Base-by-base conservation (phyloP, 2,113 vertebrate genomes). In the Verasper variegatus region DNA sequence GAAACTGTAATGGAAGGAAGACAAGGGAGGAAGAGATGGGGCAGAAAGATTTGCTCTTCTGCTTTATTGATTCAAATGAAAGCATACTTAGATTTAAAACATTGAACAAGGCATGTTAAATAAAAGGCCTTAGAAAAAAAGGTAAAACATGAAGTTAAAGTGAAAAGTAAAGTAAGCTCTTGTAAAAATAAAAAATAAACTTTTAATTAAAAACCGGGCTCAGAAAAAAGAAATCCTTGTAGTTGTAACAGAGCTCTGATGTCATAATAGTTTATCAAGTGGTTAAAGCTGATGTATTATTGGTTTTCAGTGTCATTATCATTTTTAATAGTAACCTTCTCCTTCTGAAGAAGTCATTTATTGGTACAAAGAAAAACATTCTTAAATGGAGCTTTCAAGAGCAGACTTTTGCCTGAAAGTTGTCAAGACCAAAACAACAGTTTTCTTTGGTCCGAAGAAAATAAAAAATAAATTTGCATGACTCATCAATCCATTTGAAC, bases 61-160 rank as follows among this genome's bases (percentile, higher is more conserved):
- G 66, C 21, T 71, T 61, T 80, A 88, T 78, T 73, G 81, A 90
- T 75, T 88, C 24, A 64, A 76, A 82, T 68, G 35, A 82, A 78
- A 70, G 42, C 63, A 60, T 31, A 37, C 23, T 9, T 62, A 61
- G 72, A 77, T 52, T 79, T 65, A 71, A 74, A 80, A n/a, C 31
- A 31, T 5, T 5, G 31, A 31, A 31, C 31, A 31, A 31, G 31
- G 31, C 31, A 31, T 20, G 52, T 62, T 31, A 54, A 67, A 66
- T 31, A 63, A 70, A 62, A 24, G 24, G 9, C 3, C 11, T 20
- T 3, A 35, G 27, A 42, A 67, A 56, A 81, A 42, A 89, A 65
- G 3, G 15, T 1, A 27, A 31, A 18, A 31, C 14, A 59, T 20
- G 8, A 20, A 59, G 10, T 24, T 56, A 12, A 56, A 24, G 7